Evolutionary conservation across 1,140 invertebrate species (phyloP).

Genomic region (Heliconius melpomene): DNA sequence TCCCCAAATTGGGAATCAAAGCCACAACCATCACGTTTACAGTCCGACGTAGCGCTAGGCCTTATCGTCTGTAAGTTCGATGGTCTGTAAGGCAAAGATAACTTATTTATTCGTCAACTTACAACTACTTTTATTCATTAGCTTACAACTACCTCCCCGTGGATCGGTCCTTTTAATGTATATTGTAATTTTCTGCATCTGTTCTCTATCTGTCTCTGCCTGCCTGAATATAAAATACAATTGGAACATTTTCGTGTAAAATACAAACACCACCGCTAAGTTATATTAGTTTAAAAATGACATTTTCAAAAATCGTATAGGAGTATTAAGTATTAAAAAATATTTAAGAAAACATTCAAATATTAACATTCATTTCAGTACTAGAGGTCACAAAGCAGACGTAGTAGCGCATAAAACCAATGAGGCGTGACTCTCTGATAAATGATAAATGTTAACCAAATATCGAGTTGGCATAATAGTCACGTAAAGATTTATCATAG

Average conservation of each 20-base stretch:
- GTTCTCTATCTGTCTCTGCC: too few relatives aligned
- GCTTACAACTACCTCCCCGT: too few relatives aligned
- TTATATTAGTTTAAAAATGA: neutral
- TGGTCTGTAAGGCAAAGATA: too few relatives aligned
- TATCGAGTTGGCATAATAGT: neutral
- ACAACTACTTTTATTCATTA: too few relatives aligned
- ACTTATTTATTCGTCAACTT: too few relatives aligned
- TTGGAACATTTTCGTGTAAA: neutral
- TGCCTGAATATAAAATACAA: neutral
- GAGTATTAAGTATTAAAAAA: neutral
- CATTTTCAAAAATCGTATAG: neutral
- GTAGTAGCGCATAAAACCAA: constrained; percentile 1
- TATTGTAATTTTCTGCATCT: too few relatives aligned
- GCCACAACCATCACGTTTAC: too few relatives aligned
- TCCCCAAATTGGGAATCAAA: too few relatives aligned
- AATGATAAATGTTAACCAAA: constrained; percentile 4
- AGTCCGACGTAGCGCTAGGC: too few relatives aligned
- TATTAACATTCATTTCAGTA: neutral
- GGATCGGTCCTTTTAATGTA: too few relatives aligned
- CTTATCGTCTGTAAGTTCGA: too few relatives aligned
- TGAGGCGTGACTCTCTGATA: constrained; percentile 6
- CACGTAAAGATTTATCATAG: constrained; percentile 8
- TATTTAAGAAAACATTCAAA: neutral
- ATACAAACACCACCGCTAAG: too few relatives aligned
- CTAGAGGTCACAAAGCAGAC: constrained; percentile 8